A percentile compares a stretch with the other conserved stretches of the same genome.
phyloP scores from a whole-genome alignment of 2,113 vertebrate genomes.

The Ascaphus truei region DNA sequence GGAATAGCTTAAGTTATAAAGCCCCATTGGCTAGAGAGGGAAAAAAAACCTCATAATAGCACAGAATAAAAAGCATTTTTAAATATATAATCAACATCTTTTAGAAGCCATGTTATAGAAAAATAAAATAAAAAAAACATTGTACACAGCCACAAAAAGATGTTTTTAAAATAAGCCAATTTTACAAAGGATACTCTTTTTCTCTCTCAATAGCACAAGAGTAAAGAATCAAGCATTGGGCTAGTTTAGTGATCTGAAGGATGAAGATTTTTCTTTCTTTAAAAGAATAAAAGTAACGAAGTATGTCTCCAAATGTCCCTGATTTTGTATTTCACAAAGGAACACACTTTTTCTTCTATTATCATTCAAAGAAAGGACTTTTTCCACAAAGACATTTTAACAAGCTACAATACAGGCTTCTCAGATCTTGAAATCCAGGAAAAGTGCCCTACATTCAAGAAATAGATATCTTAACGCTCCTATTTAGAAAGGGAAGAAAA shows the following conservation, averaged over 20 bases:
- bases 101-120: background rate
- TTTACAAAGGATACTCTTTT: background rate
- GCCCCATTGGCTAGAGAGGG: background rate
- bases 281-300: conserved; percentile 28
- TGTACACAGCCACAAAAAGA: background rate
- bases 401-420: conserved; percentile 7
- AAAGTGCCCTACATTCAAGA: background rate
- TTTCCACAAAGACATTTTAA: conserved; percentile 12
- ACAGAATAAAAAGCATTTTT: background rate
- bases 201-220: background rate
- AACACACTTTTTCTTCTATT: conserved; percentile 11
- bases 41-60: background rate
- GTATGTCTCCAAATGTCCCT: conserved; percentile 7
- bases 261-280: background rate
- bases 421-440: background rate
- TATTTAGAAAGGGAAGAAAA: background rate
- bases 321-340: conserved; percentile 18
- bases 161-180: background rate
- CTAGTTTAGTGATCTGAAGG: conserved; percentile 16
- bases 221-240: background rate
- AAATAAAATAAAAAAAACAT: background rate
- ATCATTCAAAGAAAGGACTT: conserved; percentile 22
- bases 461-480: background rate
- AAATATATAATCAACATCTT: background rate
- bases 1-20: background rate